Evolutionary conservation across 2,888 invertebrate species (phyloP), one percentile per base, ranked within the genome.

Genomic region (Sturmia bella): DNA sequence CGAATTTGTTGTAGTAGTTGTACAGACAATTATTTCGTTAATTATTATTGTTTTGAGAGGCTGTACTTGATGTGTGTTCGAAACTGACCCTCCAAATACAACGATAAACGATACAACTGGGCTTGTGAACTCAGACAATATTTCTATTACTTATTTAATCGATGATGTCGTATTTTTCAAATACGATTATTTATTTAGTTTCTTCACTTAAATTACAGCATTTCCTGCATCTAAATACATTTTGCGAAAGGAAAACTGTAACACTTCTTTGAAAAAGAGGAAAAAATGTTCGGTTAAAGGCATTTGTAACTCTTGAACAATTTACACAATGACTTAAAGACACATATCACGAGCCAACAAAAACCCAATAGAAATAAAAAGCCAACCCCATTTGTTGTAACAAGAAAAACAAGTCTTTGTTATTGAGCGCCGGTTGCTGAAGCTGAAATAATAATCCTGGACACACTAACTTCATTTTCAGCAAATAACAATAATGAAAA

Each of bases 241-340:
- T 66, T 39, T 11, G 41, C 19, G n/a, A 4, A 54, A 54, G 52
- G 19, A 27, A 73, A 54, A 37, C n/a, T n/a, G 37, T 12, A 27
- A n/a, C 7, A 56, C 45, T 74, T 45, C 37, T 39, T 45, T 37
- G 32, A 59, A 15, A 59, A 68, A 52, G 1, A 21, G 41, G 3
- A 13, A 19, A 45, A 76, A 59, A 13, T 15, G 64, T 72, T 56
- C 57, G 32, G 77, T 64, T 57, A 32, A 19, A 77, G 17, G 57
- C 13, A 27, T 3, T 39, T 32, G 9, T 19, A 56, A 63, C 61
- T 77, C 32, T 27, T 45, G 68, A 70, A 52, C 69, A 74, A 70
- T 74, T 82, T 64, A 82, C 82, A 74, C 78, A 74, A 48, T 82
- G 41, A 74, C 82, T 64, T 74, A 77, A 66, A 82, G 69, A 82